phyloP scores from a whole-genome alignment of 2,797 vertebrate species.

The Gadopsis bispinosus region DNA sequence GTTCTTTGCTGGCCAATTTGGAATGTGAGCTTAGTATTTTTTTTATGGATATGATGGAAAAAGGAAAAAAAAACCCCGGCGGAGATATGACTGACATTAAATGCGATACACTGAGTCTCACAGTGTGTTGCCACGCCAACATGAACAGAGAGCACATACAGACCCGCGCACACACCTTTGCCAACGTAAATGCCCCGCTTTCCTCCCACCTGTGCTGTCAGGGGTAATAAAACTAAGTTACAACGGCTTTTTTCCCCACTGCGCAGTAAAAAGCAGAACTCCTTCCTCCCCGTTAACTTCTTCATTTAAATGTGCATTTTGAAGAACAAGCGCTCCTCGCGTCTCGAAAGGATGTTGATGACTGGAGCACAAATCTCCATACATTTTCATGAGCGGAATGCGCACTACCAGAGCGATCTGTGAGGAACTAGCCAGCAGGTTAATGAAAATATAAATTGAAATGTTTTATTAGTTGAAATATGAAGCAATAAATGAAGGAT shows the following conservation, averaged over 20 bases:
- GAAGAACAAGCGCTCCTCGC: slow-evolving; percentile 77
- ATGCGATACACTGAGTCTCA: slow-evolving; percentile 4
- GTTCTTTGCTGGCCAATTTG: background rate
- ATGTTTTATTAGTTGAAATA: slow-evolving; percentile 68
- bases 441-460: slow-evolving; percentile 83
- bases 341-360: slow-evolving; percentile 81
- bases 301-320: slow-evolving; percentile 84
- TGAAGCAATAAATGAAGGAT: slow-evolving; percentile 73
- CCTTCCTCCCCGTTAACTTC: slow-evolving; percentile 67
- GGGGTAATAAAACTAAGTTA: slow-evolving; percentile 77
- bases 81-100: slow-evolving; percentile 14
- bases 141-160: slow-evolving; percentile 7
- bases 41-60: background rate
- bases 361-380: slow-evolving; percentile 83
- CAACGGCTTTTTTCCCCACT: slow-evolving; percentile 51
- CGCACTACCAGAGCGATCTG: slow-evolving; percentile 71
- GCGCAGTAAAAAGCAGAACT: slow-evolving; percentile 54
- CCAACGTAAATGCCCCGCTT: slow-evolving; percentile 32
- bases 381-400: slow-evolving; percentile 79
- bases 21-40: background rate
- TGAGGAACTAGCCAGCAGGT: slow-evolving; percentile 76
- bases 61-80: background rate
- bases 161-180: slow-evolving; percentile 1
- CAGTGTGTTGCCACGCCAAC: background rate
- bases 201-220: slow-evolving; percentile 61